phyloP scores from a whole-genome alignment of 2,113 vertebrate genomes.

The Leucopsar rothschildi region DNA sequence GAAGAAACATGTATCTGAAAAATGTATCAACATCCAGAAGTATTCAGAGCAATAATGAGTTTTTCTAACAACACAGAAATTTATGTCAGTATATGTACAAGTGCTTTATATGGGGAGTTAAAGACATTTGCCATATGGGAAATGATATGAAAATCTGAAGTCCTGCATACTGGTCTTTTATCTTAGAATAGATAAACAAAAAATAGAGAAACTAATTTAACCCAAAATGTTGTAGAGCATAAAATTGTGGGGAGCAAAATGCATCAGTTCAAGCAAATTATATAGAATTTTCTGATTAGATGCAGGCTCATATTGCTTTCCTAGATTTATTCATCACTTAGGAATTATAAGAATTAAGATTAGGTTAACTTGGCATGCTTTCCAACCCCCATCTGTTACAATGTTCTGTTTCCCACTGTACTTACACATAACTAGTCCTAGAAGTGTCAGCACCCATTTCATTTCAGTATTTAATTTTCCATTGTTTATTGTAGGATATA shows the following conservation, averaged over 20 bases:
- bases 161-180: not conserved
- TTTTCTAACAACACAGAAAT: not conserved
- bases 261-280: not conserved
- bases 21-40: not conserved
- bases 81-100: not conserved
- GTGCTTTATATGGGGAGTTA: not conserved
- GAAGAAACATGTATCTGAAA: not conserved
- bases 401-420: not conserved
- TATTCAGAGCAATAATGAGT: not conserved
- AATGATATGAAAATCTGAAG: not conserved
- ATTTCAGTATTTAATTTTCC: not conserved
- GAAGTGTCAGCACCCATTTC: not conserved
- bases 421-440: not conserved
- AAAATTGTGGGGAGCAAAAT: not conserved
- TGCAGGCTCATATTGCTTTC: not conserved
- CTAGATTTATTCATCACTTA: not conserved
- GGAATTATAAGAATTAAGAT: not conserved
- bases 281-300: not conserved
- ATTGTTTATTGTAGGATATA: not conserved
- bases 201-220: not conserved
- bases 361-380: not conserved
- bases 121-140: not conserved
- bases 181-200: not conserved
- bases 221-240: not conserved
- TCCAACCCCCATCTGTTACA: not conserved